Evolutionary conservation across 2,113 vertebrate species (phyloP), one percentile per base, ranked within the genome.

Genomic region (Melospiza georgiana): DNA sequence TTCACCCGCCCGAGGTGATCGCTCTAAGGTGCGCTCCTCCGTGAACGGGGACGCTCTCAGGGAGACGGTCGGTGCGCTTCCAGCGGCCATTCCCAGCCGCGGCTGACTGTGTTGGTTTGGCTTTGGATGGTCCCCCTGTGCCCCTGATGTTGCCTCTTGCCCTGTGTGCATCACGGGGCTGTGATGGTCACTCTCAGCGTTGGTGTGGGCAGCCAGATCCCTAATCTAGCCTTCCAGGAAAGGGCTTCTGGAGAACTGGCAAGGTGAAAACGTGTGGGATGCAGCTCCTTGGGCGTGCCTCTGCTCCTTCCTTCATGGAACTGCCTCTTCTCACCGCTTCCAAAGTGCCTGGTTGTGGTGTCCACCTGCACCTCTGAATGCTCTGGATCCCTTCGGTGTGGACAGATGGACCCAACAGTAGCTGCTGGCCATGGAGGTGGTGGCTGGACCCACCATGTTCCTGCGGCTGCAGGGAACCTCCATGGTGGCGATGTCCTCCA

Each of bases 121-220:
- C 21, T 52, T 92, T 1, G 1, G 12, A 2, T 6, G 3, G 16
- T 61, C 3, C 5, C 4, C 10, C 11, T 0, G 0, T 0, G 0
- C 4, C 24, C 25, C 27, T 0, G 3, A 43, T 43, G 24, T 20
- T 51, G 35, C 35, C 77, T 55, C 11, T 31, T 28, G 37, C 51
- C 15, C 6, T 11, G 4, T 14, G 33, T 8, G 33, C 15, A 22
- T 65, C 0, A 1, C 0, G 3, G 58, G 30, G 35, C 15, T 68
- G 46, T 1, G 5, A 16, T 43, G 66, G n/a, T 39, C 75, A 15
- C 58, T 90, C 3, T 0, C 52, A 18, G 23, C 2, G 33, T 15
- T 33, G 49, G 5, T 14, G 57, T 39, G 74, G 76, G n/a, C 33
- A 35, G 14, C 27, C 39, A 22, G 33, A 37, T 27, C 2, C 71